Base-by-base conservation (phyloP, 2,888 invertebrate genomes). In the Caradrina kadenii region DNA sequence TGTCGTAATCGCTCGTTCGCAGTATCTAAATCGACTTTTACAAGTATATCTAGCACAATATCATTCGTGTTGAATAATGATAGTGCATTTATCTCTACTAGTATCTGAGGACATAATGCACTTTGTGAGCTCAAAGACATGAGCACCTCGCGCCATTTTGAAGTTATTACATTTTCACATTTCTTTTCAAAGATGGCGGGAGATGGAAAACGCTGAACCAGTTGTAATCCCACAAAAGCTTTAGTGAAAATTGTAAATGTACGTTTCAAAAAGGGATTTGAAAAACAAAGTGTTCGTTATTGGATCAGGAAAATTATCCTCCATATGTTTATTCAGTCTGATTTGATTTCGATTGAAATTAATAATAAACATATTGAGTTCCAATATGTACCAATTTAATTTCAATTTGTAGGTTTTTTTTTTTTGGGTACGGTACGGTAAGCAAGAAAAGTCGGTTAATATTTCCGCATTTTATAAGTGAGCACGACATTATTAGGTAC, bases 131-230 rank as follows among this genome's bases (percentile, higher is more conserved):
- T 62, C 72, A 68, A 72, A 76, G 81, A 65, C 49, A 80, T 63
- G 72, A 71, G 76, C n/a, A 71, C 52, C n/a, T 26, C 42, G 6
- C 64, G 66, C 53, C 73, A 73, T 79, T 80, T 62, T 62, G 53
- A 73, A 79, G 50, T 67, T 53, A 53, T 72, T 67, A 67, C 64
- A 11, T 63, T 63, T 69, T 48, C 60, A 66, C 73, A 71, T 64
- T 69, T 70, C 54, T 58, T 80, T 56, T 69, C 65, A 77, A 69
- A 68, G 70, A 75, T 64, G 21, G 59, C 4, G 55, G 22, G 39
- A 21, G n/a, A 53, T 62, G 53, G 13, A 2, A 21, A 50, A 45
- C 56, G 26, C 21, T 63, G 49, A 45, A 73, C 54, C 21, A 50
- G 22, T 55, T 49, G 13, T 49, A 53, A 60, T 73, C 48, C 10